These are phyloP conservation scores for Nomada fabriciana DNA, from an alignment of 2,888 invertebrate genomes.

Conservation along the genomic window DNA sequence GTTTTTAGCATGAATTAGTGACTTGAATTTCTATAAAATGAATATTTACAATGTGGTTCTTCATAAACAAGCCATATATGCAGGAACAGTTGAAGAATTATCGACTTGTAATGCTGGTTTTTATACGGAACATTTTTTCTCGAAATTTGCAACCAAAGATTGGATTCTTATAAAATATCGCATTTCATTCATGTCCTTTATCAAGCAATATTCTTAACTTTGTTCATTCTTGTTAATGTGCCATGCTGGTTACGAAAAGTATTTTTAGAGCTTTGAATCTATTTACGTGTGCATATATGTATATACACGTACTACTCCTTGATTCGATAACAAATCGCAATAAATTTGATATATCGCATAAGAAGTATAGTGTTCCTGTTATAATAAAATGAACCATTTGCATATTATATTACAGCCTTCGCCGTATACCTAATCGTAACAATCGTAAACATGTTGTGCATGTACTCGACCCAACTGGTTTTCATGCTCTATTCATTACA, in stretches of 20 bases:
- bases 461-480: not conserved
- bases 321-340: not conserved
- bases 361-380: not conserved
- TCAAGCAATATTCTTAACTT: conserved; percentile 11
- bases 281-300: conserved; percentile 1
- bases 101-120: conserved; percentile 14
- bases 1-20: not conserved
- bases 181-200: not conserved
- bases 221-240: conserved; percentile 13
- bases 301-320: not conserved
- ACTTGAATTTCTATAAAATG: not conserved
- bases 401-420: conserved; percentile 24
- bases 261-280: conserved; percentile 17
- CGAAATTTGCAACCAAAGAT: not conserved
- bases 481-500: not conserved
- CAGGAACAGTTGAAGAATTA: conserved; percentile 3
- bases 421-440: not conserved
- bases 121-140: not conserved
- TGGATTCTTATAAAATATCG: not conserved
- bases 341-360: not conserved
- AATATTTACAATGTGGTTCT: not conserved
- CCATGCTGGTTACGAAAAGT: not conserved
- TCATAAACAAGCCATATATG: not conserved
- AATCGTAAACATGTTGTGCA: conserved; percentile 39
- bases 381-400: conserved; percentile 17